Evolutionary conservation across 2,888 invertebrate species (phyloP), one percentile per base, ranked within the genome.

Genomic region (Strigamia crassipes): DNA sequence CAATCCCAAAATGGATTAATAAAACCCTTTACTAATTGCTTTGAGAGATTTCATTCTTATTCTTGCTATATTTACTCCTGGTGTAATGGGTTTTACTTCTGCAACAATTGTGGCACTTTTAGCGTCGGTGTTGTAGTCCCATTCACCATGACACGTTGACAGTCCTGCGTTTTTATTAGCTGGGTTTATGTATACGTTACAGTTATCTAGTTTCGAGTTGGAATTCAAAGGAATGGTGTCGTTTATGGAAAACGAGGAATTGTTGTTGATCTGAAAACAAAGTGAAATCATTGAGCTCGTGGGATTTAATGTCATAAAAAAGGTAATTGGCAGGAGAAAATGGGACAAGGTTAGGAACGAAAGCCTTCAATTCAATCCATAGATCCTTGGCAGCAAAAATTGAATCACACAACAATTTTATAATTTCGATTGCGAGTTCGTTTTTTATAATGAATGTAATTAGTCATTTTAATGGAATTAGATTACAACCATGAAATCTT

Each of bases 141-240:
- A 81, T 31, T 61, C 81, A 38, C 61, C 81, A 12, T n/a, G 5
- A 23, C 81, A 81, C 1, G n/a, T n/a, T 10, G 61, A 12, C 0
- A 81, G 8, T 31, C 81, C 81, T 18, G 31, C 34, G 10, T 66
- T 81, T 15, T 61, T 31, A 61, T 81, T 81, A 15, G 61, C 34
- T 12, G 81, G 81, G 21, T 81, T 66, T 1, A 23, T 38, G 18
- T 66, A 66, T 38, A 81, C 21, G n/a, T 81, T 56, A 23, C 81
- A 81, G 21, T 38, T 42, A 18, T 81, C 81, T 8, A 51, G 18
- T 27, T 80, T 51, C 4, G 23, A 41, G 80, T 51, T n/a, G 42
- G 51, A 41, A 21, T 80, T 80, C 80, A 80, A 21, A 10, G 80
- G 80, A 27, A 80, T 42, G 8, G 80, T 15, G 12, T 80, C 80